These are phyloP conservation scores for Zeugodacus cucurbitae DNA, from an alignment of 1,140 invertebrate species.

Conservation along the genomic window DNA sequence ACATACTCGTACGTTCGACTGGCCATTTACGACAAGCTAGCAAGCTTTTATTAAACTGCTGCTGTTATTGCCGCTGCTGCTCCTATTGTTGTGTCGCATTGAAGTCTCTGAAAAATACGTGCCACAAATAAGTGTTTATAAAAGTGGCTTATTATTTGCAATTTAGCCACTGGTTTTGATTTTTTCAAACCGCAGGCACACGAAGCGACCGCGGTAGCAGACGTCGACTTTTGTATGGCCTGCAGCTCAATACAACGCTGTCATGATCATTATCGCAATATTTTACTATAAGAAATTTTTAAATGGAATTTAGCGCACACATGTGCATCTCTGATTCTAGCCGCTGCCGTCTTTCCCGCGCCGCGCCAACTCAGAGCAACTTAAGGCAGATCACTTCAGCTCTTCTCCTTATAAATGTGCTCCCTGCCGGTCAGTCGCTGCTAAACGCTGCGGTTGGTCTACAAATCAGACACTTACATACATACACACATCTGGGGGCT, in stretches of 20 bases:
- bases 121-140: slow-evolving; percentile 49
- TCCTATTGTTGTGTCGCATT: background rate
- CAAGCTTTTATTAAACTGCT: background rate
- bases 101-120: background rate
- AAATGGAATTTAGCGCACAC: slow-evolving; percentile 1
- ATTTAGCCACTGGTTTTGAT: slow-evolving; percentile 66
- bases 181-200: slow-evolving; percentile 46
- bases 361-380: background rate
- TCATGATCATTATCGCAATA: slow-evolving; percentile 66
- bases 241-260: slow-evolving; percentile 49
- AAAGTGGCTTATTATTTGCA: slow-evolving; percentile 65
- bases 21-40: background rate
- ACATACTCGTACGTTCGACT: background rate
- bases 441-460: slow-evolving; percentile 56
- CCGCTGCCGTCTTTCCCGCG: background rate
- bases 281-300: slow-evolving; percentile 44
- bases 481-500: background rate
- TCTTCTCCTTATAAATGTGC: background rate
- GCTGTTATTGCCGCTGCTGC: background rate
- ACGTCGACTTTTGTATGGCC: background rate
- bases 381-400: background rate
- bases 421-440: background rate
- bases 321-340: background rate
- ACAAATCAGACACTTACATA: background rate
- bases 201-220: background rate